These are phyloP conservation scores for Trematocara zebra DNA, from an alignment of 2,113 vertebrate species.

Conservation along the genomic window DNA sequence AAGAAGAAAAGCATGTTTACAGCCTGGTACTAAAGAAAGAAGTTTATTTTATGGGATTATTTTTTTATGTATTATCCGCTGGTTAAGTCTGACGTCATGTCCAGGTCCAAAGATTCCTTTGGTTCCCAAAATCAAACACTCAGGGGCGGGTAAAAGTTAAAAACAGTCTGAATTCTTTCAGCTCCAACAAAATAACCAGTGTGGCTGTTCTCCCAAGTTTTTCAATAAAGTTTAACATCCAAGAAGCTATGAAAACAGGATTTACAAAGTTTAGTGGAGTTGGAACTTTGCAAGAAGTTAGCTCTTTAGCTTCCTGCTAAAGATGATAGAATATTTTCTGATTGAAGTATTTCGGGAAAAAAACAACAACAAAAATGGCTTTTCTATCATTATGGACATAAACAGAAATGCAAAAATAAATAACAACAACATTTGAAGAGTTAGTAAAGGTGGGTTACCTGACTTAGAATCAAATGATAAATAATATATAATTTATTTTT, in stretches of 20 bases:
- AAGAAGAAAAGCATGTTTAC: neutral
- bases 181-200: neutral
- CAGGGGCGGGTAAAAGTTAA: neutral
- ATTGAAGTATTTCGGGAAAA: rapidly evolving
- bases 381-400: neutral
- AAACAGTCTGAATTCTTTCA: neutral
- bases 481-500: neutral
- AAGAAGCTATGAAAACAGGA: neutral
- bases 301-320: neutral
- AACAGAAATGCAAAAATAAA: neutral
- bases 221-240: neutral
- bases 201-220: neutral
- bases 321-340: neutral
- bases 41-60: neutral
- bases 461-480: neutral
- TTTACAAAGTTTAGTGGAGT: neutral
- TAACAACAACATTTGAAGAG: neutral
- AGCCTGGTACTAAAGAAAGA: neutral
- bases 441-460: neutral
- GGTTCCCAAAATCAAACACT: neutral
- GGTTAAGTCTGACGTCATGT: neutral
- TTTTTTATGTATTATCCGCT: neutral
- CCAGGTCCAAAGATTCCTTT: neutral
- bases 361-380: neutral
- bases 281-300: neutral